phyloP scores from a whole-genome alignment of 2,797 vertebrate genomes.

The Florisuga fusca region DNA sequence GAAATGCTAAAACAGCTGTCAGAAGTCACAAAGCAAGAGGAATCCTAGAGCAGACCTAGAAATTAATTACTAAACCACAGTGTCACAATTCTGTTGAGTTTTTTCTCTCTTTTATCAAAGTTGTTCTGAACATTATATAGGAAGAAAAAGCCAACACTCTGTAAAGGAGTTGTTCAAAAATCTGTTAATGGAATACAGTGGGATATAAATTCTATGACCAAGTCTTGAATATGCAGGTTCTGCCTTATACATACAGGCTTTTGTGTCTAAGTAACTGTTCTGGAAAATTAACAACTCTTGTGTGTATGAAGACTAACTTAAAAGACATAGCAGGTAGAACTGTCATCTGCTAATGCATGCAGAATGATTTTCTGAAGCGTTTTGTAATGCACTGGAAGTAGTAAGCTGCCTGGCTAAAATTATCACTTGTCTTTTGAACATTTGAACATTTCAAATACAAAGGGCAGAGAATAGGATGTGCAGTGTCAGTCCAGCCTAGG shows the following conservation, averaged over 20 bases:
- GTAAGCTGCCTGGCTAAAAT: neutral
- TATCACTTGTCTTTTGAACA: neutral
- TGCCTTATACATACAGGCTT: fast-evolving
- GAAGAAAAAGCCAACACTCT: fast-evolving
- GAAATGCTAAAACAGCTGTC: neutral
- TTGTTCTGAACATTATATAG: neutral
- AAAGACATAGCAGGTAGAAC: neutral
- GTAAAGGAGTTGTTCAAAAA: neutral
- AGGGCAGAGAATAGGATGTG: neutral
- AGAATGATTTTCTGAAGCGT: neutral
- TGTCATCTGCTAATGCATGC: neutral
- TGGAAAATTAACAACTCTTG: neutral
- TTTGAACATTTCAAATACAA: neutral
- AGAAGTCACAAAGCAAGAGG: neutral
- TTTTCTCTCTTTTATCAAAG: neutral
- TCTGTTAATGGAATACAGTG: neutral
- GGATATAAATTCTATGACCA: neutral
- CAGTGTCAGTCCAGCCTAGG: neutral
- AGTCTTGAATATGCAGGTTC: neutral
- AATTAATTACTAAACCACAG: neutral
- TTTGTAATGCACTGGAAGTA: neutral
- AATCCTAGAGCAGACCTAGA: neutral
- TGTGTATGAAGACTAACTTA: neutral
- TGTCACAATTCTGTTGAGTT: neutral
- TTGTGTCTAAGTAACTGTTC: neutral